Base-by-base conservation (phyloP, 2,113 vertebrate genomes). In the Orycteropus afer region DNA sequence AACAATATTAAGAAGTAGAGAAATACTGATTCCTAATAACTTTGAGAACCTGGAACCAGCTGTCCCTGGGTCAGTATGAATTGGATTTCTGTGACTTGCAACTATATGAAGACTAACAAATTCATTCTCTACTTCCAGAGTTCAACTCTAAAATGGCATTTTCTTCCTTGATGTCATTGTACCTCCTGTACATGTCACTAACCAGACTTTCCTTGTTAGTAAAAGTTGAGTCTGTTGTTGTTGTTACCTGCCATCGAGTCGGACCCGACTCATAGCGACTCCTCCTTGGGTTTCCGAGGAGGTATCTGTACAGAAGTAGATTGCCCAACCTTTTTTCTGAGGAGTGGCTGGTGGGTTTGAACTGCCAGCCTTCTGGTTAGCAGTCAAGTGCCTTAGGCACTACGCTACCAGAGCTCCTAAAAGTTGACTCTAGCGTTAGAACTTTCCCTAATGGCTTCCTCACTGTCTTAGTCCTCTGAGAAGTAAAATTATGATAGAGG, bases 181-280 rank as follows among this genome's bases (percentile, higher is more conserved):
- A 84, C 37, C 7, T 77, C 87, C 47, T 81, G n/a, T 63, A n/a
- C 55, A 37, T 5, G 59, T 89, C 34, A 49, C 47, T 34, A 34
- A 51, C 34, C 9, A 51, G 37, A 84, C 67, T 78, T 94, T 84
- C 40, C 47, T 87, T 76, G n/a, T 37, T 86, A 73, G 55, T 71
- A 45, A 67, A 89, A 92, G 55, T 81, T 81, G 86, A 74, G 40
- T 74, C 37, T 57, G n/a, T 86, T 80, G 32, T 37, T 86, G n/a
- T n/a, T n/a, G n/a, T n/a, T n/a, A n/a, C n/a, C n/a, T n/a, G n/a
- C n/a, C n/a, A n/a, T n/a, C n/a, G n/a, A n/a, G n/a, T n/a, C n/a
- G n/a, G n/a, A n/a, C n/a, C n/a, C n/a, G n/a, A n/a, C n/a, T n/a
- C n/a, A n/a, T n/a, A n/a, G n/a, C n/a, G n/a, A n/a, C n/a, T n/a